A percentile compares a stretch with the other conserved stretches of the same genome.
These are phyloP conservation scores for Nothocercus julius DNA, from an alignment of 2,113 vertebrate genomes.

Conservation along the genomic window DNA sequence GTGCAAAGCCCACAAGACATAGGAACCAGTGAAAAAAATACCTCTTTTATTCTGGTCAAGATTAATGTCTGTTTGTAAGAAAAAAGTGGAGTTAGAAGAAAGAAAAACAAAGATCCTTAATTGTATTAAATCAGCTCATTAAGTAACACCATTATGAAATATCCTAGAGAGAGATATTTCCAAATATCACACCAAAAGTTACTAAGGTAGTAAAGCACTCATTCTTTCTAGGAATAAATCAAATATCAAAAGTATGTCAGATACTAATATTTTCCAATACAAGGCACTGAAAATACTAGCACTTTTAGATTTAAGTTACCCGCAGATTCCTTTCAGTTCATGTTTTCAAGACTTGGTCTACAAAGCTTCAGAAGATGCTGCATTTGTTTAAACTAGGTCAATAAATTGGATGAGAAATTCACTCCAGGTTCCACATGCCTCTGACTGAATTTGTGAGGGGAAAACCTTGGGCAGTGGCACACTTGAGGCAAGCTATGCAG, in stretches of 20 bases:
- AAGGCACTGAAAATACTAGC: not conserved
- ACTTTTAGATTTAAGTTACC: not conserved
- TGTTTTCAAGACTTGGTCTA: not conserved
- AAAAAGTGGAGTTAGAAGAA: conserved; percentile 37
- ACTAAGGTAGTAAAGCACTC: not conserved
- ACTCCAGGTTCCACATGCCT: not conserved
- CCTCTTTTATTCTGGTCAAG: conserved; percentile 83
- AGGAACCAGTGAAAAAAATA: conserved; percentile 72
- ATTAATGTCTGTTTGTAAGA: conserved; percentile 79
- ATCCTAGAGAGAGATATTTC: too few relatives aligned
- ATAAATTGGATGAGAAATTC: not conserved
- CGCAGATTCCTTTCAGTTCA: not conserved
- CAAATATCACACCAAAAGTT: too few relatives aligned
- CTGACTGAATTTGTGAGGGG: not conserved
- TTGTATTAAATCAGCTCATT: not conserved
- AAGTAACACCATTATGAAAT: not conserved
- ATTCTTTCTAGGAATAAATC: not conserved
- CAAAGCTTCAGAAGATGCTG: not conserved
- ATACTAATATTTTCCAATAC: not conserved
- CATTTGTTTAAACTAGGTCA: not conserved
- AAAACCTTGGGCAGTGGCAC: not conserved
- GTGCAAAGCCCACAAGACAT: conserved; percentile 61
- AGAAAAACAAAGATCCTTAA: not conserved
- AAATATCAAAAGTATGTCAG: not conserved
- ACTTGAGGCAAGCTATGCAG: not conserved